Conservation (phyloP, 2,797 vertebrate genomes). For the Schizopygopsis malacanthus region DNA sequence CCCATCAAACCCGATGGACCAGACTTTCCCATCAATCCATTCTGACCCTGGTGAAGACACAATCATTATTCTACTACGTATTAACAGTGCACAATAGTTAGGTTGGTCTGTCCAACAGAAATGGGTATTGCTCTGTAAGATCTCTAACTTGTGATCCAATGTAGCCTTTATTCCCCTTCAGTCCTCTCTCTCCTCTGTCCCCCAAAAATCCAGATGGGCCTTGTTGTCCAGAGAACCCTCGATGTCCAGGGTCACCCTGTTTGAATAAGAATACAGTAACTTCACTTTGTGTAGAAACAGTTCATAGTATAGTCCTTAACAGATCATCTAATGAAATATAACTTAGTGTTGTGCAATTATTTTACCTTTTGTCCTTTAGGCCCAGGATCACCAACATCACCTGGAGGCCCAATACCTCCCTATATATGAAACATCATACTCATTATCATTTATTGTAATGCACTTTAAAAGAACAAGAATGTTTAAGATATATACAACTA, state of each 20-base stretch:
- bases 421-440: slow-evolving; percentile 48
- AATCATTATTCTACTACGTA: not conserved
- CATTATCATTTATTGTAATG: not conserved
- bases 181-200: slow-evolving; percentile 70
- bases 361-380: slow-evolving; percentile 73
- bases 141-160: slow-evolving; percentile 76
- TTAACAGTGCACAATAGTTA: not conserved
- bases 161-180: slow-evolving; percentile 81
- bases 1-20: slow-evolving; percentile 72
- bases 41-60: slow-evolving; percentile 67
- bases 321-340: not conserved
- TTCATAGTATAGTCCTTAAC: not conserved
- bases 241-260: slow-evolving; percentile 76
- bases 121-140: not conserved
- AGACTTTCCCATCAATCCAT: slow-evolving; percentile 67
- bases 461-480: not conserved
- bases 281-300: not conserved
- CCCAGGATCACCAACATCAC: slow-evolving; percentile 65
- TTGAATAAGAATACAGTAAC: not conserved
- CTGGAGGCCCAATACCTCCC: slow-evolving; percentile 67
- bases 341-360: not conserved
- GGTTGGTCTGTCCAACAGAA: not conserved
- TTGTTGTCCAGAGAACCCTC: slow-evolving; percentile 70
- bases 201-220: slow-evolving; percentile 74
- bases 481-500: not conserved